Evolutionary conservation across 2,113 vertebrate species (phyloP), one percentile per base, ranked within the genome.

Genomic region (Gymnogyps californianus): DNA sequence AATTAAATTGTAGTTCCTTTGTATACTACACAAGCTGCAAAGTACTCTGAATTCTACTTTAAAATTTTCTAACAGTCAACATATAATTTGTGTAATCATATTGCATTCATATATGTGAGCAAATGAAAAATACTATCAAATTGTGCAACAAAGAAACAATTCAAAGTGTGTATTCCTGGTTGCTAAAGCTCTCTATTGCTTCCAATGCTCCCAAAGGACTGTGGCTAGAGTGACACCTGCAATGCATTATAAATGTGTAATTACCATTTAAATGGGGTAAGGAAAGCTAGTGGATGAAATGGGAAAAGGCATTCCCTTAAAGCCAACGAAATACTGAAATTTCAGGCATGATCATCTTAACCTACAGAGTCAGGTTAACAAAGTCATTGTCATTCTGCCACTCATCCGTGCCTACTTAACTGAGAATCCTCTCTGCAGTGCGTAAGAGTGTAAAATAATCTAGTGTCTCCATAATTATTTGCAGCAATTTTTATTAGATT

Each of bases 261-360:
- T 98, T 98, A 98, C 94, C 98, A 98, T 98, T 97, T 98, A 98
- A 98, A 98, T 97, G 80, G 96, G 58, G 81, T 52, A 95, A 94
- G 87, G 89, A 98, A 97, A 97, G 96, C 96, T 93, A 89, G 77
- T 70, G 89, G 94, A 93, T 93, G 79, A 96, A 97, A 95, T 77
- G 65, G 83, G 85, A 82, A 97, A 97, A 95, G 91, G 87, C 86
- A 97, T 97, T 98, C 93, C 95, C 95, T 94, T 79, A 89, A 34
- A 95, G 86, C 95, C 94, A 94, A 94, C 81, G 84, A 92, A 89
- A 97, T 83, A 87, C 66, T 96, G 93, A 96, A 96, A 98, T 98
- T 98, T 97, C 28, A 38, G 87, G 89, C 94, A 62, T 47, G 90
- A 96, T 92, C 93, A 78, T 94, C 70, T 91, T 96, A 82, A 98